phyloP scores from a whole-genome alignment of 2,113 vertebrate genomes.

The Dasyornis broadbenti region DNA sequence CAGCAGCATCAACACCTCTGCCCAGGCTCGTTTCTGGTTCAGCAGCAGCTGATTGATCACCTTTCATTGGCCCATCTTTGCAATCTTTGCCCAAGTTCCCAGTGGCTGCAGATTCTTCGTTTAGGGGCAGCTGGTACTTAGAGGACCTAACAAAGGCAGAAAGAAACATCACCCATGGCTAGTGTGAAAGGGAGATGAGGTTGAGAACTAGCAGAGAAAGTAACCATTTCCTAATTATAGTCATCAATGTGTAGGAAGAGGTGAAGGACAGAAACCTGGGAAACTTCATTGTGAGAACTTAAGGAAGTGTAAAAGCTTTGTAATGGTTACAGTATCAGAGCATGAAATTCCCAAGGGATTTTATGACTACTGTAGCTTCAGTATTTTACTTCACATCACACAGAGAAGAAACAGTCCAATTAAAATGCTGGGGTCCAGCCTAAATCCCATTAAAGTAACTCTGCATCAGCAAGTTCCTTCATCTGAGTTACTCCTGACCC shows the following conservation, averaged over 20 bases:
- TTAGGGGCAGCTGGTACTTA: slow-evolving; percentile 77
- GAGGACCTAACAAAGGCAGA: slow-evolving; percentile 74
- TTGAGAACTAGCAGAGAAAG: neutral
- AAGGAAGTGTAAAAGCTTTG: neutral
- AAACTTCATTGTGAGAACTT: neutral
- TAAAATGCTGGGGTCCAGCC: neutral
- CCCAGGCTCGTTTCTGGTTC: neutral
- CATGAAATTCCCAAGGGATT: neutral
- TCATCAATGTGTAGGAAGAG: neutral
- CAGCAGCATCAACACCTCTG: neutral
- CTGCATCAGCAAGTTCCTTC: neutral
- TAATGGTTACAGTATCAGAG: neutral
- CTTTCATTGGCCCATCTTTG: neutral
- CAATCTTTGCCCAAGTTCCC: neutral
- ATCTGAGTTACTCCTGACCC: neutral
- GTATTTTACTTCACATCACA: neutral
- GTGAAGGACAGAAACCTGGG: neutral
- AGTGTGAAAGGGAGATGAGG: neutral
- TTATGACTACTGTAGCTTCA: neutral
- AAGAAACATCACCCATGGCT: neutral
- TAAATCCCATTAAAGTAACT: neutral
- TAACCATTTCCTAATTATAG: neutral
- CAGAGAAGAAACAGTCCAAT: neutral
- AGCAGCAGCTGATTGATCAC: neutral
- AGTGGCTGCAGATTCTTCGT: slow-evolving; percentile 45